A percentile compares a stretch with the other conserved stretches of the same genome.
phyloP scores from a whole-genome alignment of 2,113 vertebrate species.

The Amazona vittata region DNA sequence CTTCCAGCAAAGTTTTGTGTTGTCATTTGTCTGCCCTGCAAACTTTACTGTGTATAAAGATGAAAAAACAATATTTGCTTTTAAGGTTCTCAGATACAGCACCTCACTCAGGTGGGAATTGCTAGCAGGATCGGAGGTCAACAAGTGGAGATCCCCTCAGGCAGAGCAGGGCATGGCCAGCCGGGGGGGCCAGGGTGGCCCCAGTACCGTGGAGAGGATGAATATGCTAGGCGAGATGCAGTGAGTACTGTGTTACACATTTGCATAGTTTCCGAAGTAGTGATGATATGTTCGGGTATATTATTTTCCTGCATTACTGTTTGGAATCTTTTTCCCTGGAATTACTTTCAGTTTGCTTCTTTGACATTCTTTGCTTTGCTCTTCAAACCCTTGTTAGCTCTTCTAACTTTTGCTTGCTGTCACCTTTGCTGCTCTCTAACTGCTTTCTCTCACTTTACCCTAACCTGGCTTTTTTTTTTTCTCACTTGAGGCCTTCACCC shows the following conservation, averaged over 20 bases:
- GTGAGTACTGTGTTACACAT: constrained; percentile 81
- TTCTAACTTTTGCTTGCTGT: constrained; percentile 51
- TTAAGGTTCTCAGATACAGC: constrained; percentile 92
- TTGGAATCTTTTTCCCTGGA: constrained; percentile 13
- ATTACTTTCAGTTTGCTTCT: constrained; percentile 64
- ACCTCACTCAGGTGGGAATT: constrained; percentile 91
- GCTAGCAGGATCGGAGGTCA: constrained; percentile 86
- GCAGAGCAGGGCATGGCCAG: constrained; percentile 81
- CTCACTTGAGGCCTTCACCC: constrained; percentile 34
- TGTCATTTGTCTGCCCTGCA: constrained; percentile 64
- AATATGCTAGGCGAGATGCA: constrained; percentile 84
- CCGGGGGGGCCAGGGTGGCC: constrained; percentile 86
- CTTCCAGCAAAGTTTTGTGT: constrained; percentile 46
- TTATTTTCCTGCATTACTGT: constrained; percentile 57
- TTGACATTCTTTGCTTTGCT: constrained; percentile 62
- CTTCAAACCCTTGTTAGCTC: constrained; percentile 25
- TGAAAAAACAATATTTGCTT: constrained; percentile 71
- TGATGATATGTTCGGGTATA: constrained; percentile 44
- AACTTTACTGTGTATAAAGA: constrained; percentile 67
- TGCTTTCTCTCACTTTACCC: constrained; percentile 36
- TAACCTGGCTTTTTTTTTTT: constrained; percentile 22
- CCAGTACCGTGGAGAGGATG: constrained; percentile 82
- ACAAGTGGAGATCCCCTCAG: constrained; percentile 80
- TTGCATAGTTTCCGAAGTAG: constrained; percentile 49
- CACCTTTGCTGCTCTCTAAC: constrained; percentile 25